Percentiles rank a stretch among this genome's conserved stretches.
Conservation (phyloP, 2,113 vertebrate species). For the Heptranchias perlo region DNA sequence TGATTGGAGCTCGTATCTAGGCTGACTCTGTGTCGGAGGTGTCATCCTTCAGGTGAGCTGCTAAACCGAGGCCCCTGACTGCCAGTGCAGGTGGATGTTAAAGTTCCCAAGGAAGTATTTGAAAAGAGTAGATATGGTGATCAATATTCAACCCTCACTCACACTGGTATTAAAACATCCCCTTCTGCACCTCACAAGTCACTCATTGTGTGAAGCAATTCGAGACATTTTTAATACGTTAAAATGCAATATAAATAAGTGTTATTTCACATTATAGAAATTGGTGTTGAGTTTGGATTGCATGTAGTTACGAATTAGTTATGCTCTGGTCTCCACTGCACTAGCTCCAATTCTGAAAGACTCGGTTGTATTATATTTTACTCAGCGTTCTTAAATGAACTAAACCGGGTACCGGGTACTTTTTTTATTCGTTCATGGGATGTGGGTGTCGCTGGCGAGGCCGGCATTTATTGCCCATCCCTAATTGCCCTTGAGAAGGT, state of each 20-base stretch:
- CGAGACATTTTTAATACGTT: neutral
- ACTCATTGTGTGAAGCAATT: neutral
- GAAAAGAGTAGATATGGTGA: neutral
- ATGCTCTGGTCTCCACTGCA: neutral
- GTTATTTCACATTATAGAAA: neutral
- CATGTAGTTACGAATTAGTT: neutral
- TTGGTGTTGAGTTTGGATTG: neutral
- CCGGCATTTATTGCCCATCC: too few relatives aligned
- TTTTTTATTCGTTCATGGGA: too few relatives aligned
- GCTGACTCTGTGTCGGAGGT: neutral
- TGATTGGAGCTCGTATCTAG: neutral
- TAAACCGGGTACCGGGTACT: too few relatives aligned
- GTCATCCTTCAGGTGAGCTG: neutral
- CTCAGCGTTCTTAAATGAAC: neutral
- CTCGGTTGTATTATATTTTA: neutral
- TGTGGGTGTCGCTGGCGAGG: too few relatives aligned
- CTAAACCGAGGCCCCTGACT: neutral
- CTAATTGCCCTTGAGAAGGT: too few relatives aligned
- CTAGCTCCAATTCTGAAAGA: neutral
- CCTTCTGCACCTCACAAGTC: neutral
- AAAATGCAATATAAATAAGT: neutral
- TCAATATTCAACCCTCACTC: neutral
- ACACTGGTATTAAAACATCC: neutral
- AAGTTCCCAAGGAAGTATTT: neutral
- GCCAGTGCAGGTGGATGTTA: neutral